Evolutionary conservation across 1,140 invertebrate genomes (phyloP), one percentile per base, ranked within the genome.

Genomic region (Drosophila saltans): DNA sequence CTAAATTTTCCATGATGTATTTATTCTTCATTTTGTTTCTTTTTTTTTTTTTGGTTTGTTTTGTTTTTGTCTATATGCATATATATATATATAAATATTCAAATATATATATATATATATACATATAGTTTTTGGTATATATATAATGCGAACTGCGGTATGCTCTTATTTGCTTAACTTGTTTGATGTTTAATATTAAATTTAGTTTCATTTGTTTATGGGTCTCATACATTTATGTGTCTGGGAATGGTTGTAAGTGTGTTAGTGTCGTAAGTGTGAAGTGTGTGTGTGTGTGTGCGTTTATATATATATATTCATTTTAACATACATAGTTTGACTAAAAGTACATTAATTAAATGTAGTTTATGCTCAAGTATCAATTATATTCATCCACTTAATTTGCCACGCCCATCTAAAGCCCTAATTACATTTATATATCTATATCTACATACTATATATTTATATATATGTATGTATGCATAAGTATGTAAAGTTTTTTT

Each of bases 1-100:
- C 82, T 86, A 86, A 86, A 88, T 88, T 86, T 79, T 77, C 70
- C 79, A 79, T 76, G 75, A 85, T 85, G 68, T 84, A 85, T 84
- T 85, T 86, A 84, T 86, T 86, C 62, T 59, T 79, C 65, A 58
- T 65, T 40, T 36, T 59, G 43, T 8, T 66, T 59, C 60, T 66
- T 30, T 1, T n/a, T n/a, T n/a, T n/a, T 16, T 16, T 30, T n/a
- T 52, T 52, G 6, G 9, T 57, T 43, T 43, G 40, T 8, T 28
- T 57, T 40, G 64, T 26, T 48, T 48, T 7, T 41, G 30, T 45
- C 55, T 55, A 61, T 60, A 56, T 66, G 6, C 71, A 67, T 66
- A 41, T 71, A n/a, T 68, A 28, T 72, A 43, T 72, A 66, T 66
- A 52, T 63, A 60, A 65, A 40, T 52, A 60, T 66, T 10, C 57